phyloP scores from a whole-genome alignment of 92 coral and sea anemone genomes.

The Scolanthus callimorphus region DNA sequence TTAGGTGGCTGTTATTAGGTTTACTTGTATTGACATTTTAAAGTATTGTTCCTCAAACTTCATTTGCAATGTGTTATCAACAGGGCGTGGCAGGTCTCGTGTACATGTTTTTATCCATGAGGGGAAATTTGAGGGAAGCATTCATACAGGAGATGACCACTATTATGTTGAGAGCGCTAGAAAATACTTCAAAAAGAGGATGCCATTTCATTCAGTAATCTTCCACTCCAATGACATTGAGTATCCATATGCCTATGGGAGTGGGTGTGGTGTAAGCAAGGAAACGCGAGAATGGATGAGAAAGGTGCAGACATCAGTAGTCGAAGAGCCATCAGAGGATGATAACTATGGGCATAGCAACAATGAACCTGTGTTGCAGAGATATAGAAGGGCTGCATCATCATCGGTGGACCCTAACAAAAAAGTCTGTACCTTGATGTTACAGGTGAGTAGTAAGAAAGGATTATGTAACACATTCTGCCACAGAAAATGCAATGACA shows the following conservation, averaged over 20 bases:
- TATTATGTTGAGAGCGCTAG: slow-evolving; percentile 81
- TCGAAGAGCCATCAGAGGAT: slow-evolving; percentile 19
- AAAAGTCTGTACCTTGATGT: slow-evolving; percentile 60
- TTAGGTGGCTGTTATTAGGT: too few relatives aligned
- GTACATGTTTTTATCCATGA: slow-evolving; percentile 91
- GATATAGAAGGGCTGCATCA: slow-evolving; percentile 70
- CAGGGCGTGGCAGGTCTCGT: slow-evolving; percentile 60
- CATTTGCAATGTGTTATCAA: neutral
- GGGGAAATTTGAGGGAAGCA: slow-evolving; percentile 90
- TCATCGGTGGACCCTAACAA: slow-evolving; percentile 14
- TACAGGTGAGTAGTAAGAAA: too few relatives aligned
- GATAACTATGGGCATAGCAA: slow-evolving; percentile 20
- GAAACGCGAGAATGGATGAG: slow-evolving; percentile 87
- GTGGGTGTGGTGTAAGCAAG: slow-evolving; percentile 63
- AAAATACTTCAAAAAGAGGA: slow-evolving; percentile 63
- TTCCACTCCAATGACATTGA: slow-evolving; percentile 69
- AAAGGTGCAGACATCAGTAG: slow-evolving; percentile 51
- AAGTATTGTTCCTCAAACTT: too few relatives aligned
- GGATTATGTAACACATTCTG: too few relatives aligned
- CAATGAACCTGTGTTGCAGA: slow-evolving; percentile 52
- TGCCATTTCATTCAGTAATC: slow-evolving; percentile 86
- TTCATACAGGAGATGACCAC: slow-evolving; percentile 71
- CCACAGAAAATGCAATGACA: too few relatives aligned
- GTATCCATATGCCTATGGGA: slow-evolving; percentile 80
- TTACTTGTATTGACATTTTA: too few relatives aligned